A percentile compares a stretch with the other conserved stretches of the same genome.
Evolutionary conservation across 2,113 vertebrate genomes (phyloP).

Genomic region (Anser cygnoides): DNA sequence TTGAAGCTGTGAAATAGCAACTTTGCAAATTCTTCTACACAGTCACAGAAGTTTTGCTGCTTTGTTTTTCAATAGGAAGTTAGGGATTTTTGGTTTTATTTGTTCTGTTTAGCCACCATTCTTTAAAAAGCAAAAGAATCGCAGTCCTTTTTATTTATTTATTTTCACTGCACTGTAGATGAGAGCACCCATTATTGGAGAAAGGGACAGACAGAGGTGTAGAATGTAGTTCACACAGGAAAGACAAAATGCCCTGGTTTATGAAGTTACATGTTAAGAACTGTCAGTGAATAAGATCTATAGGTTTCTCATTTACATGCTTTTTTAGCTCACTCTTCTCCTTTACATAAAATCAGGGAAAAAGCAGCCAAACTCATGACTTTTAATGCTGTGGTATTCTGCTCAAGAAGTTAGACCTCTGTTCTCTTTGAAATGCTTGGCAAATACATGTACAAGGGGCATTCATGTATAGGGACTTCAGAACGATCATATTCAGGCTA

Average conservation of each 20-base stretch:
- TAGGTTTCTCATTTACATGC: neutral
- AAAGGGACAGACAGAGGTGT: neutral
- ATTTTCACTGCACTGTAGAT: neutral
- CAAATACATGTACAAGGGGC: neutral
- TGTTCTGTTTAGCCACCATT: neutral
- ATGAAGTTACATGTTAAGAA: neutral
- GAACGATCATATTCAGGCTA: neutral
- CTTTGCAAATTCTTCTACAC: neutral
- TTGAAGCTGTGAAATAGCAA: conserved; percentile 25
- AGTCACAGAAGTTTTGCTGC: neutral
- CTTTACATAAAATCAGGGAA: neutral
- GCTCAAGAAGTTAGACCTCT: neutral
- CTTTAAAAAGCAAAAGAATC: neutral
- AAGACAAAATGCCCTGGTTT: neutral
- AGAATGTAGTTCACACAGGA: neutral
- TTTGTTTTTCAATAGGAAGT: neutral
- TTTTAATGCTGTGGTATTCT: neutral
- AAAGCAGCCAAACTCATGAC: neutral
- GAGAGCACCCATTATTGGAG: neutral
- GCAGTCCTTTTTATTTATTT: neutral
- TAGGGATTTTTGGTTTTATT: neutral
- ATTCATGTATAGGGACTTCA: neutral
- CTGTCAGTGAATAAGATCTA: neutral
- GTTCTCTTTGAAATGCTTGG: neutral
- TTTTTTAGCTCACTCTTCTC: neutral